phyloP scores from a whole-genome alignment of 1,140 invertebrate species.

The Leptinotarsa texana region DNA sequence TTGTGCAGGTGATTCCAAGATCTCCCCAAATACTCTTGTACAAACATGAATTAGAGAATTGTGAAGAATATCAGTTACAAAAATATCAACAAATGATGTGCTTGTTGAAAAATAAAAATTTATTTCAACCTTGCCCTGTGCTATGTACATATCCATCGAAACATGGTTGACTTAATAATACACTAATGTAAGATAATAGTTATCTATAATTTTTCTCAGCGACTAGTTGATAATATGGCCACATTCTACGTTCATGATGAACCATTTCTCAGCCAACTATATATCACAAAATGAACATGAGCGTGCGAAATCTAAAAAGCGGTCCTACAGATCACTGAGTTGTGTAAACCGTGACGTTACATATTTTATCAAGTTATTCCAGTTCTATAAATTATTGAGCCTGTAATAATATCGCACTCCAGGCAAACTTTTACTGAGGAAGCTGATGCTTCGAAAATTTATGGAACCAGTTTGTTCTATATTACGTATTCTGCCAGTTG shows the following conservation, averaged over 20 bases:
- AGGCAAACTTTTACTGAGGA: slow-evolving; percentile 18
- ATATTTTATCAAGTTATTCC: slow-evolving; percentile 43
- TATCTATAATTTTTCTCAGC: no score
- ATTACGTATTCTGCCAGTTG: background rate
- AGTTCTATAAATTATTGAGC: slow-evolving; percentile 42
- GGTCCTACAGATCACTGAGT: slow-evolving; percentile 27
- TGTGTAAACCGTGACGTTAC: slow-evolving; percentile 27
- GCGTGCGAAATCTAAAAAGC: slow-evolving; percentile 41
- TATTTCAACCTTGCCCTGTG: no score
- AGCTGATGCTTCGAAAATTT: slow-evolving; percentile 22
- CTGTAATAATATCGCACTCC: slow-evolving; percentile 29
- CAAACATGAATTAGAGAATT: no score
- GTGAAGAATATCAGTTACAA: no score
- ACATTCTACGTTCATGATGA: background rate
- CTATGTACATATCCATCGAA: no score
- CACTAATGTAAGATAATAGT: no score
- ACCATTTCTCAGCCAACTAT: background rate
- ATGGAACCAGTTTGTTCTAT: slow-evolving; percentile 12
- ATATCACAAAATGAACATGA: slow-evolving; percentile 23
- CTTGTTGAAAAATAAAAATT: no score
- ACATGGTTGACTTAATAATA: no score
- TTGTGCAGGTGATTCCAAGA: no score
- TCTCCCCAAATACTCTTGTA: no score
- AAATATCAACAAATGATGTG: no score
- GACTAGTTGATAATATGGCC: background rate